Evolutionary conservation across 2,113 vertebrate genomes (phyloP).

Genomic region (Pavo muticus): DNA sequence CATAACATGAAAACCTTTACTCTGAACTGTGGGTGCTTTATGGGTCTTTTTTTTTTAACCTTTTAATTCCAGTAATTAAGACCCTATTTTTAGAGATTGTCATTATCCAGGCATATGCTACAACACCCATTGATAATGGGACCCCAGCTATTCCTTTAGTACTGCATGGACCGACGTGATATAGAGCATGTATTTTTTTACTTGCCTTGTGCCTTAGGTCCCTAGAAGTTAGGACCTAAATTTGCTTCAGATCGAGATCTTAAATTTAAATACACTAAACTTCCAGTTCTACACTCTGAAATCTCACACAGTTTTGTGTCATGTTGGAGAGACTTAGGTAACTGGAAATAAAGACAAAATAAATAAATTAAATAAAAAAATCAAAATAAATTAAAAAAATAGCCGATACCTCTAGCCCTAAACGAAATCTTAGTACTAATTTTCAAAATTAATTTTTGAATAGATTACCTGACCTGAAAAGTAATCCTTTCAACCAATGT

Average conservation of each 20-base stretch:
- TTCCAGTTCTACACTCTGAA: background rate
- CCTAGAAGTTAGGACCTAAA: background rate
- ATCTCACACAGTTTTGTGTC: background rate
- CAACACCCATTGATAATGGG: background rate
- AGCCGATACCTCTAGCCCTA: background rate
- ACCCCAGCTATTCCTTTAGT: background rate
- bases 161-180: background rate
- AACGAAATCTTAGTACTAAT: background rate
- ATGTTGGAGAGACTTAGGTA: background rate
- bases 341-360: background rate
- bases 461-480: background rate
- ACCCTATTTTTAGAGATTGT: background rate
- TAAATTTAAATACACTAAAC: background rate
- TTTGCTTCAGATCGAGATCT: constrained; percentile 2
- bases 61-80: constrained; percentile 21
- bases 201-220: background rate
- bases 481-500: background rate
- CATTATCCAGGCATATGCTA: background rate
- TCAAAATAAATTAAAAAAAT: no score
- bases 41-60: background rate
- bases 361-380: background rate
- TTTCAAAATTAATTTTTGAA: background rate
- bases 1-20: background rate
- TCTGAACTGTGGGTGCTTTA: background rate
- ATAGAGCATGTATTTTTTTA: background rate